Evolutionary conservation across 1,140 invertebrate genomes (phyloP).

Genomic region (Drosophila baimaii): DNA sequence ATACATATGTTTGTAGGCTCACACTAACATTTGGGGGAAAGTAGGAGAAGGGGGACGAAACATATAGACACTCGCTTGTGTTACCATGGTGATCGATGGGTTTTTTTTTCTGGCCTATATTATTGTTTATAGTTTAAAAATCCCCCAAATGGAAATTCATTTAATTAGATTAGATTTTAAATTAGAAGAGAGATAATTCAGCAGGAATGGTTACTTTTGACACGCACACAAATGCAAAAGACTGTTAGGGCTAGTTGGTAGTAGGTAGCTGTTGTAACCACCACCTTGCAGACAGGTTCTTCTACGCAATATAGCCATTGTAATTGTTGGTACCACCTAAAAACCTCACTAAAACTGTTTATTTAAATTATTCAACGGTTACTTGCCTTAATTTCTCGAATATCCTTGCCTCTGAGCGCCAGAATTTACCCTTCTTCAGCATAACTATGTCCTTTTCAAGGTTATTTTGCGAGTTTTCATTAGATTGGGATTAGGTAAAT

Average conservation of each 20-base stretch:
- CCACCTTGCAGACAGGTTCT: constrained; percentile 10
- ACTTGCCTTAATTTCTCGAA: constrained; percentile 30
- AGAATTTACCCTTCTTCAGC: constrained; percentile 18
- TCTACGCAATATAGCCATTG: constrained; percentile 16
- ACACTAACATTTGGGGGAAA: constrained; percentile 15
- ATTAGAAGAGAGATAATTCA: neutral
- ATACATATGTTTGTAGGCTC: constrained; percentile 5
- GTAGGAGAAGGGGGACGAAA: constrained; percentile 4
- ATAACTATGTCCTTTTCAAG: constrained; percentile 19
- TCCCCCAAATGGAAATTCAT: neutral
- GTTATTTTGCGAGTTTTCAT: constrained; percentile 1
- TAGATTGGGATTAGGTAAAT: neutral
- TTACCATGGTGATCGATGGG: constrained; percentile 39
- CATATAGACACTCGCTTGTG: neutral
- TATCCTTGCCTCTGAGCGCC: constrained; percentile 24
- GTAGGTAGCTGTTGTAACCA: neutral
- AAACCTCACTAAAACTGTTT: neutral
- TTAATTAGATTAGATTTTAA: constrained; percentile 6
- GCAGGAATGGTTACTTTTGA: neutral
- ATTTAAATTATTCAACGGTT: no score
- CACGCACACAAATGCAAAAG: constrained; percentile 6
- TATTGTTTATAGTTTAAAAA: constrained; percentile 14
- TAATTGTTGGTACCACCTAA: neutral
- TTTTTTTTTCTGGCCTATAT: constrained; percentile 10
- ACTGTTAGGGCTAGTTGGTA: constrained; percentile 16